Evolutionary conservation across 1,140 invertebrate genomes (phyloP).

Genomic region (Bombus pascuorum): DNA sequence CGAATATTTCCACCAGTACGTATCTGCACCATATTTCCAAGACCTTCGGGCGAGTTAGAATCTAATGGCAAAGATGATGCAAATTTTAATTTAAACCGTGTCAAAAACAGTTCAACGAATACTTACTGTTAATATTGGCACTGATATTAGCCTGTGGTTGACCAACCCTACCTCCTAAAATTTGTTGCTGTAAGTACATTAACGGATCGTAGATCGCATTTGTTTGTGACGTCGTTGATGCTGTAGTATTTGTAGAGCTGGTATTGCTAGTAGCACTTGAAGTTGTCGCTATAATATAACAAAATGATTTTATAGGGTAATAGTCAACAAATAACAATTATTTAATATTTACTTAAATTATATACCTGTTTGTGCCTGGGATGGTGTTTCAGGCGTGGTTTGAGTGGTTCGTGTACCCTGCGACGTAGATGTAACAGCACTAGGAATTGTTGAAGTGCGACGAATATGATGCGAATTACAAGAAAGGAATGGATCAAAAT

Average conservation of each 20-base stretch:
- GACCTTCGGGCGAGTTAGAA: slow-evolving; percentile 36
- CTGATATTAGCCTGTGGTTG: slow-evolving; percentile 30
- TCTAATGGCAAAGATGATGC: slow-evolving; percentile 19
- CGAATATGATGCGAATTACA: slow-evolving; percentile 87
- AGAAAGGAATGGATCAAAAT: slow-evolving; percentile 87
- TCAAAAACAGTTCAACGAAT: neutral
- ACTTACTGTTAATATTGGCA: slow-evolving; percentile 30
- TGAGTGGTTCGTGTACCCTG: slow-evolving; percentile 71
- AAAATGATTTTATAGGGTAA: neutral
- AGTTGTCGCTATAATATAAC: slow-evolving; percentile 44
- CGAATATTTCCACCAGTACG: slow-evolving; percentile 48
- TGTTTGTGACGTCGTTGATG: slow-evolving; percentile 27
- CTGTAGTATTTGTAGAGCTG: slow-evolving; percentile 49
- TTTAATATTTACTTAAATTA: neutral
- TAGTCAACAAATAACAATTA: neutral
- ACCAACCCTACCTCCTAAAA: neutral
- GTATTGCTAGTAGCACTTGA: slow-evolving; percentile 48
- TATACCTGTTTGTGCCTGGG: slow-evolving; percentile 61
- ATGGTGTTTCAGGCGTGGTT: slow-evolving; percentile 60
- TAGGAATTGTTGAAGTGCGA: slow-evolving; percentile 56
- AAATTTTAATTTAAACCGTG: neutral
- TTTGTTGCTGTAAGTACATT: slow-evolving; percentile 34
- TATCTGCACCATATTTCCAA: slow-evolving; percentile 52
- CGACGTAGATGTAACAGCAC: slow-evolving; percentile 52
- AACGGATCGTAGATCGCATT: slow-evolving; percentile 19